phyloP scores from a whole-genome alignment of 2,113 vertebrate genomes.

The Okapia johnstoni region DNA sequence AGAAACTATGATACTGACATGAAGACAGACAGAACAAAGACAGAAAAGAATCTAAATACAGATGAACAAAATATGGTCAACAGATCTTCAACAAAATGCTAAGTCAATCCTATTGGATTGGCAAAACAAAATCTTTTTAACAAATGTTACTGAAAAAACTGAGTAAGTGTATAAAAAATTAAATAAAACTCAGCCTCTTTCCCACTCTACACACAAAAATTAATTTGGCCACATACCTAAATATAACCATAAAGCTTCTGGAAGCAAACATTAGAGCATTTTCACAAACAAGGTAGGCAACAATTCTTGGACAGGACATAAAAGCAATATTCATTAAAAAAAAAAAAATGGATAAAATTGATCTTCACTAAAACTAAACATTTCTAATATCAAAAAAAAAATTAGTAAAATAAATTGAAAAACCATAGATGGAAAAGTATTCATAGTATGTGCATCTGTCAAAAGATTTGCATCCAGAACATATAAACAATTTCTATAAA shows the following conservation, averaged over 20 bases:
- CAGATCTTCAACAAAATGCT: neutral
- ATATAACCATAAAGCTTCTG: neutral
- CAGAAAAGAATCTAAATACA: neutral
- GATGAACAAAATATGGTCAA: neutral
- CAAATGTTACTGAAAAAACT: neutral
- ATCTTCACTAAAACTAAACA: neutral
- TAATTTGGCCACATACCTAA: neutral
- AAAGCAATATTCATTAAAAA: neutral
- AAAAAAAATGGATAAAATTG: neutral
- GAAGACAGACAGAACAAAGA: neutral
- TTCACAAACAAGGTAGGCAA: neutral
- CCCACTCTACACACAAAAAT: neutral
- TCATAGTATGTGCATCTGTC: neutral
- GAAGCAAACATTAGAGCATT: neutral
- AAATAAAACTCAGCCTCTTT: neutral
- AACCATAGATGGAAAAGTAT: neutral
- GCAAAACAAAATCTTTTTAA: neutral
- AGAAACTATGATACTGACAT: neutral
- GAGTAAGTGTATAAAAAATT: neutral
- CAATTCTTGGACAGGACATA: neutral
- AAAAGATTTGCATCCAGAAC: neutral
- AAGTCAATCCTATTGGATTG: neutral
- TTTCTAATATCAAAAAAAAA: neutral
- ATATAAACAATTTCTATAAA: neutral
- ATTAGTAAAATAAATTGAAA: slow-evolving; percentile 4